Percentiles rank a stretch among this genome's conserved stretches.
phyloP scores from a whole-genome alignment of 2,113 vertebrate genomes.

The Reinhardtius hippoglossoides region DNA sequence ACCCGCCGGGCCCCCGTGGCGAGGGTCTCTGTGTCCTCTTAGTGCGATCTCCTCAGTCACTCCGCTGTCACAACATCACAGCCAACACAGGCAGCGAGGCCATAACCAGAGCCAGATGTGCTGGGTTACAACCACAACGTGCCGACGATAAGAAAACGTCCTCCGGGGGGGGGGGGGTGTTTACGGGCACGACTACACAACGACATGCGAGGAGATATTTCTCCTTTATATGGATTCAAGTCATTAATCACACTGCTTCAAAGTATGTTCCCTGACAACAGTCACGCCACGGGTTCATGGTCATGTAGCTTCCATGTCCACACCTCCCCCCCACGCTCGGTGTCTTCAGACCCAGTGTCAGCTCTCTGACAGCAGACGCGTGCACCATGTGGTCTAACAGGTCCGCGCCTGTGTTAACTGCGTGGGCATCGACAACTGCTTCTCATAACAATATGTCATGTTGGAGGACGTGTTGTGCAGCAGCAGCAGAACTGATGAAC shows the following conservation, averaged over 20 bases:
- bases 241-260: neutral
- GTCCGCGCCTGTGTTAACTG: slow-evolving; percentile 26
- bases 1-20: slow-evolving; percentile 35
- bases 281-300: neutral
- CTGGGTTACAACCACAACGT: slow-evolving; percentile 32
- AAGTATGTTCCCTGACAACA: neutral
- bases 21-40: slow-evolving; percentile 42
- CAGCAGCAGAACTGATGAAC: neutral
- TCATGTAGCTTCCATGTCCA: neutral
- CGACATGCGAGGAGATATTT: neutral
- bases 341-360: slow-evolving; percentile 1
- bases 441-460: slow-evolving; percentile 8
- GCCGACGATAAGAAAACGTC: neutral
- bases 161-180: slow-evolving; percentile 8
- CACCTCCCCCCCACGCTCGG: slow-evolving; percentile 27
- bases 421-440: slow-evolving; percentile 19
- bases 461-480: neutral
- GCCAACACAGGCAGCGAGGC: slow-evolving; percentile 60
- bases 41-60: slow-evolving; percentile 58
- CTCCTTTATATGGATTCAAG: neutral
- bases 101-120: slow-evolving; percentile 74
- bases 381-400: neutral
- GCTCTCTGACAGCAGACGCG: neutral
- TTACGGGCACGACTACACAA: neutral
- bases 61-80: slow-evolving; percentile 72